Percentiles rank a stretch among this genome's conserved stretches.
Conservation (phyloP, 2,888 invertebrate species). For the Allygus modestus region DNA sequence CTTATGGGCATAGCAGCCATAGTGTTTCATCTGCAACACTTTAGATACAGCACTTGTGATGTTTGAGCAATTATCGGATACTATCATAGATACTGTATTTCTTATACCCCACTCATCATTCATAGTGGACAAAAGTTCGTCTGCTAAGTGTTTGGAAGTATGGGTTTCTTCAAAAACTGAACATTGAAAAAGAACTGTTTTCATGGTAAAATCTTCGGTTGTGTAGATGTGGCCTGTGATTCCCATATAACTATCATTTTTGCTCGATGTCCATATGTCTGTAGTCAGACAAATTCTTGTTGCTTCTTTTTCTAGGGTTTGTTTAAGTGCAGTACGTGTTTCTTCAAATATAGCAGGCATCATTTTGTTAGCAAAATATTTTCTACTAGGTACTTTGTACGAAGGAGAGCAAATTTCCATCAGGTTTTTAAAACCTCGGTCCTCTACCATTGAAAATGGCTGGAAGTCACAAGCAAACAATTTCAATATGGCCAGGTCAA, state of each 20-base stretch:
- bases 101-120: constrained; percentile 70
- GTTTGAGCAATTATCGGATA: constrained; percentile 68
- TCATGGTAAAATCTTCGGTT: constrained; percentile 68
- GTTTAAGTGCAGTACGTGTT: constrained; percentile 16
- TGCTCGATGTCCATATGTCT: constrained; percentile 72
- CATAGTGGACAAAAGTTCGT: constrained; percentile 67
- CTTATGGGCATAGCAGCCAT: constrained; percentile 65
- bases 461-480: constrained; percentile 40
- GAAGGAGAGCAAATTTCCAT: constrained; percentile 3
- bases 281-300: constrained; percentile 70
- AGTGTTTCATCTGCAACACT: constrained; percentile 67
- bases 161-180: constrained; percentile 67
- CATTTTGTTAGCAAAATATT: constrained; percentile 43
- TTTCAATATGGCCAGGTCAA: constrained; percentile 49
- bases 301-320: too few species aligned
- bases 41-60: constrained; percentile 59
- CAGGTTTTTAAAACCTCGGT: constrained; percentile 41
- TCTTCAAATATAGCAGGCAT: constrained; percentile 41
- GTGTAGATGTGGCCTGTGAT: constrained; percentile 70
- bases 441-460: constrained; percentile 59
- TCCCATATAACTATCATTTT: constrained; percentile 70
- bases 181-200: constrained; percentile 69
- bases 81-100: constrained; percentile 70
- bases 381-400: constrained; percentile 49
- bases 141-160: constrained; percentile 70